Evolutionary conservation across 1,140 invertebrate species (phyloP).

Genomic region (Notospermus geniculatus): DNA sequence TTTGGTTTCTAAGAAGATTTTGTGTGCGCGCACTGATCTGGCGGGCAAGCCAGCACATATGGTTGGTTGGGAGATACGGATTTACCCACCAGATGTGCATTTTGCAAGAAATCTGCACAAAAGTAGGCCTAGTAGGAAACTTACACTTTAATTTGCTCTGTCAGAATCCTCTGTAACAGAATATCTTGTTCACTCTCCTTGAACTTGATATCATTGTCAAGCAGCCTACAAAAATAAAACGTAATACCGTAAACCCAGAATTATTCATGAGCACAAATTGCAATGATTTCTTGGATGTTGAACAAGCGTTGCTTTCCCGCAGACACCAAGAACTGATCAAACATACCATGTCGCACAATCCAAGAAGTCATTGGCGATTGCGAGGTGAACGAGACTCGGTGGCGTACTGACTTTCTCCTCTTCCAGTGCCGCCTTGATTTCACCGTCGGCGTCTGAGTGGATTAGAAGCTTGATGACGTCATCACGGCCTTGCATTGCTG

Average conservation of each 20-base stretch:
- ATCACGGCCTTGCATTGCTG: slow-evolving; percentile 52
- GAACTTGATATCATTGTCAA: slow-evolving; percentile 48
- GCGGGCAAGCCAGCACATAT: too few species aligned
- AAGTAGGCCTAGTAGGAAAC: slow-evolving; percentile 11
- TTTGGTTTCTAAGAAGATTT: too few species aligned
- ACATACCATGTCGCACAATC: slow-evolving; percentile 47
- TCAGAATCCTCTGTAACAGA: slow-evolving; percentile 41
- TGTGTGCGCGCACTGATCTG: too few species aligned
- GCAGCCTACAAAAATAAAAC: slow-evolving; percentile 35
- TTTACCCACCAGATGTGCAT: too few species aligned
- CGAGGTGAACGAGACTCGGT: slow-evolving; percentile 46
- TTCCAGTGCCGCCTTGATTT: slow-evolving; percentile 35
- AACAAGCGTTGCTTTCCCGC: too few species aligned
- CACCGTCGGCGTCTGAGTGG: slow-evolving; percentile 32
- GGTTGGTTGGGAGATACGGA: too few species aligned
- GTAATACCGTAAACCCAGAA: too few species aligned
- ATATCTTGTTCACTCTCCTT: slow-evolving; percentile 47
- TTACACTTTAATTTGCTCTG: slow-evolving; percentile 49
- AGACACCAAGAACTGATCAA: too few species aligned
- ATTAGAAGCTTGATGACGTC: slow-evolving; percentile 48
- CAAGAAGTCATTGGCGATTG: slow-evolving; percentile 48
- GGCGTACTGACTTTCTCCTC: slow-evolving; percentile 36
- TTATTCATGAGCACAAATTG: not conserved
- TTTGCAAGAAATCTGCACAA: too few species aligned
- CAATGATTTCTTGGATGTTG: too few species aligned